A percentile compares a stretch with the other conserved stretches of the same genome.
phyloP scores from a whole-genome alignment of 2,797 vertebrate species.

The Peromyscus attwateri region DNA sequence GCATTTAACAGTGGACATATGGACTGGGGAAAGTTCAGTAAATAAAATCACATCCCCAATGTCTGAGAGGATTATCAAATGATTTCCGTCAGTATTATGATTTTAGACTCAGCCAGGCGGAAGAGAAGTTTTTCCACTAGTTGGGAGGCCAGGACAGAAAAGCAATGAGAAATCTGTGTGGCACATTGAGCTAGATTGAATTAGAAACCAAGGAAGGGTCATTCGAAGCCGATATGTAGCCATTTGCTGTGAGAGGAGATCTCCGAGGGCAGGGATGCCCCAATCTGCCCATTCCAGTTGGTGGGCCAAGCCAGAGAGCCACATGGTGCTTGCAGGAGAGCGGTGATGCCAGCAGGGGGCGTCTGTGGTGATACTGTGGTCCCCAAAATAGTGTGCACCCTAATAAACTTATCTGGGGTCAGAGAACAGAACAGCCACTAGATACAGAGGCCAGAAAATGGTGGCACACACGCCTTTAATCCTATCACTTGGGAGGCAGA shows the following conservation, averaged over 20 bases:
- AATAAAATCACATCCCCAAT: neutral
- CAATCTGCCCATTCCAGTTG: neutral
- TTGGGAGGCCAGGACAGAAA: neutral
- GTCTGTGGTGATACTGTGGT: too few relatives aligned
- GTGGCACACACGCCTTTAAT: too few relatives aligned
- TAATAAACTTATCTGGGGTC: too few relatives aligned
- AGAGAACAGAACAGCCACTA: too few relatives aligned
- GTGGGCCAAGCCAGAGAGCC: neutral
- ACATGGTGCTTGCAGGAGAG: neutral
- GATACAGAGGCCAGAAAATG: too few relatives aligned
- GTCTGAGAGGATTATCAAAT: slow-evolving; percentile 1
- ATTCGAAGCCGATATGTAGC: neutral
- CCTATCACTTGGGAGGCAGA: too few relatives aligned
- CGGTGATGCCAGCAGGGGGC: neutral
- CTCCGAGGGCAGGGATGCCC: neutral
- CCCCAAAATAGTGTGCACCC: too few relatives aligned
- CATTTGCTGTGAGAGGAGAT: slow-evolving; percentile 7
- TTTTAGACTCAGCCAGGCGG: neutral
- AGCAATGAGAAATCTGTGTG: neutral
- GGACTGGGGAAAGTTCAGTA: neutral
- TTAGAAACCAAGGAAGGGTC: slow-evolving; percentile 7
- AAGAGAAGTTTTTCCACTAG: slow-evolving; percentile 34
- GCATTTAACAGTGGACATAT: neutral
- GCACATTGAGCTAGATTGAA: neutral
- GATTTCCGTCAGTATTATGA: neutral